A percentile compares a stretch with the other conserved stretches of the same genome.
Conservation (phyloP, 2,888 invertebrate species). For the Odiellus spinosus region DNA sequence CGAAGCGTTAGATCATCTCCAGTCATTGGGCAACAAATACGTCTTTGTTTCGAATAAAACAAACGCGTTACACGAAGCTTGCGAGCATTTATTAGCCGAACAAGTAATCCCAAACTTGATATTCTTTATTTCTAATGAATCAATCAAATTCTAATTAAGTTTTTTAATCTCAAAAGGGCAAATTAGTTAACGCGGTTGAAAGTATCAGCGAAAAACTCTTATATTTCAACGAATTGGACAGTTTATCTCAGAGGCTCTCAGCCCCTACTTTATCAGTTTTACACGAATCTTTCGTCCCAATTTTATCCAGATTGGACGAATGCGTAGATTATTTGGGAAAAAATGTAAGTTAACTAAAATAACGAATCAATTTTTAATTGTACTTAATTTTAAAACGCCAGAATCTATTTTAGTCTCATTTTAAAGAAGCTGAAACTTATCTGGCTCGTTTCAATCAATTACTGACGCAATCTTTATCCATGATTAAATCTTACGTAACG, state of each 20-base stretch:
- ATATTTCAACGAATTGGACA: conserved; percentile 71
- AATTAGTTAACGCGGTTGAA: conserved; percentile 59
- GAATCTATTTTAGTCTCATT: conserved; percentile 44
- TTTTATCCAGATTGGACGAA: conserved; percentile 67
- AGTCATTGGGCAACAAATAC: conserved; percentile 57
- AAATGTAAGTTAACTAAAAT: conserved; percentile 43
- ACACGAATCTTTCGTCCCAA: conserved; percentile 62
- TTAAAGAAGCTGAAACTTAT: conserved; percentile 69
- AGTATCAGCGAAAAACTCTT: conserved; percentile 61
- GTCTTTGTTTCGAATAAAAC: conserved; percentile 79
- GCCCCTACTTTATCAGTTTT: conserved; percentile 65
- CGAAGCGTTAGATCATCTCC: conserved; percentile 51
- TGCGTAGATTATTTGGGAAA: conserved; percentile 66
- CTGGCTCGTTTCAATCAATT: conserved; percentile 70
- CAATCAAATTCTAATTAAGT: conserved; percentile 2
- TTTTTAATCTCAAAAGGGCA: conserved; percentile 38
- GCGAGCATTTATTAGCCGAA: conserved; percentile 77
- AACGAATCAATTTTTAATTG: conserved; percentile 1
- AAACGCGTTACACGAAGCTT: conserved; percentile 73
- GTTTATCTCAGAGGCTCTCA: conserved; percentile 57
- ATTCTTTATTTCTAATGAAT: not conserved
- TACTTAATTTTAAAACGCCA: conserved; percentile 10
- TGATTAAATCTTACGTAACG: conserved; percentile 62
- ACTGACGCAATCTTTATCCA: conserved; percentile 56
- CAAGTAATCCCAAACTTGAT: conserved; percentile 32